Evolutionary conservation across 2,888 invertebrate genomes (phyloP), one percentile per base, ranked within the genome.

Genomic region (Crioceris asparagi): DNA sequence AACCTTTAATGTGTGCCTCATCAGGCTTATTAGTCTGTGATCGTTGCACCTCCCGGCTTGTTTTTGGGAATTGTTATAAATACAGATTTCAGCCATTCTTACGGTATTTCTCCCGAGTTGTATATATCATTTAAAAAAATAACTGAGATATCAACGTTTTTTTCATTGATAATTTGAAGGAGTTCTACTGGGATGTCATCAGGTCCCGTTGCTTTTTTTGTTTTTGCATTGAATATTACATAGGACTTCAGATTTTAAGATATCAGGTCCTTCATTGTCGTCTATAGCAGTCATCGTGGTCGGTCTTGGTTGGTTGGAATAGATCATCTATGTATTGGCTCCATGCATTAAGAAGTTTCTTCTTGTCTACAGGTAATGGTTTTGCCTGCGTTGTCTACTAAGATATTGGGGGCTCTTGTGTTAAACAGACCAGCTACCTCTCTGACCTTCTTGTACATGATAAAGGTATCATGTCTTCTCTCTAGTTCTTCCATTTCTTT

Each of bases 151-250:
- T 12, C 14, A 12, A 29, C 11, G 29, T 29, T n/a, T n/a, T 29
- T 11, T 29, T 11, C 14, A n/a, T 29, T 12, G 29, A 29, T 29
- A n/a, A 29, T 29, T 29, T 29, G 29, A 29, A n/a, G n/a, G n/a
- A n/a, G n/a, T n/a, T n/a, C n/a, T n/a, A n/a, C n/a, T n/a, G n/a
- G n/a, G n/a, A n/a, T 29, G 29, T 29, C 11, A 11, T 29, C 29
- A n/a, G 29, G 29, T 29, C 29, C 11, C n/a, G 29, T 29, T 29
- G 14, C 29, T 7, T 6, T 29, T 12, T 29, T 29, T 5, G 6
- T 29, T 29, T 29, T 29, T 7, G 6, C 7, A 29, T 12, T 29
- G 6, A 7, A 29, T 29, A 29, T 29, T 12, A 29, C 6, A 12
- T 11, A 29, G 14, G 14, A 29, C 29, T 29, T 11, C 29, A 29